These are phyloP conservation scores for Amblyjoppa fuscipennis DNA, from an alignment of 2,888 invertebrate genomes.

Conservation along the genomic window DNA sequence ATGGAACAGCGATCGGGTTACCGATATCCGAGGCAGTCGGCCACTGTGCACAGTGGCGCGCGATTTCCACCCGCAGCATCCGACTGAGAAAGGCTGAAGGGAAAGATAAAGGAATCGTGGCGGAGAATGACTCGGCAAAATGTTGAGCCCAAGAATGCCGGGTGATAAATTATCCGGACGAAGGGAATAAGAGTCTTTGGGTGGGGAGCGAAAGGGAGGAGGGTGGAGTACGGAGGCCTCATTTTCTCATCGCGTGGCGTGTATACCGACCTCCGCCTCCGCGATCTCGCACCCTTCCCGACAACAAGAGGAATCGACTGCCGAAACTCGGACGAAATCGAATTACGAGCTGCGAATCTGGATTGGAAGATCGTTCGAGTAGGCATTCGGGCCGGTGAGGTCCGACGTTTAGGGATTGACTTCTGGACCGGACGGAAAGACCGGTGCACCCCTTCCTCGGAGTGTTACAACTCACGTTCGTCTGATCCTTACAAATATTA, in stretches of 20 bases:
- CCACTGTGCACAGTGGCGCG: slow-evolving; percentile 23
- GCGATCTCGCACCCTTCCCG: slow-evolving; percentile 5
- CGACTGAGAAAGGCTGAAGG: slow-evolving; percentile 6
- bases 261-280: slow-evolving; percentile 41
- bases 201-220: slow-evolving; percentile 67
- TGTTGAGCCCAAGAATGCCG: slow-evolving; percentile 55
- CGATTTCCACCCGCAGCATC: slow-evolving; percentile 16
- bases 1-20: slow-evolving; percentile 68
- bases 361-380: slow-evolving; percentile 66
- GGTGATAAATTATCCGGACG: slow-evolving; percentile 69
- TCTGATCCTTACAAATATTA: slow-evolving; percentile 81
- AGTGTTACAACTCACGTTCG: slow-evolving; percentile 30
- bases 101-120: slow-evolving; percentile 36
- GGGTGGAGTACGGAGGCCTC: slow-evolving; percentile 31
- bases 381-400: slow-evolving; percentile 34
- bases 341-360: slow-evolving; percentile 76
- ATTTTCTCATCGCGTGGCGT: slow-evolving; percentile 52
- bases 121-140: slow-evolving; percentile 64
- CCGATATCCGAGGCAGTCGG: slow-evolving; percentile 60
- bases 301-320: slow-evolving; percentile 48
- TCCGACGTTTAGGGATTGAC: slow-evolving; percentile 55
- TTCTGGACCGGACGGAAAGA: slow-evolving; percentile 54
- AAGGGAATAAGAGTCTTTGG: slow-evolving; percentile 50
- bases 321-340: slow-evolving; percentile 72
- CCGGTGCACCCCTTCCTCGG: slow-evolving; percentile 13